These are phyloP conservation scores for Cryptocephalus primarius DNA, from an alignment of 2,888 invertebrate genomes.

Conservation along the genomic window DNA sequence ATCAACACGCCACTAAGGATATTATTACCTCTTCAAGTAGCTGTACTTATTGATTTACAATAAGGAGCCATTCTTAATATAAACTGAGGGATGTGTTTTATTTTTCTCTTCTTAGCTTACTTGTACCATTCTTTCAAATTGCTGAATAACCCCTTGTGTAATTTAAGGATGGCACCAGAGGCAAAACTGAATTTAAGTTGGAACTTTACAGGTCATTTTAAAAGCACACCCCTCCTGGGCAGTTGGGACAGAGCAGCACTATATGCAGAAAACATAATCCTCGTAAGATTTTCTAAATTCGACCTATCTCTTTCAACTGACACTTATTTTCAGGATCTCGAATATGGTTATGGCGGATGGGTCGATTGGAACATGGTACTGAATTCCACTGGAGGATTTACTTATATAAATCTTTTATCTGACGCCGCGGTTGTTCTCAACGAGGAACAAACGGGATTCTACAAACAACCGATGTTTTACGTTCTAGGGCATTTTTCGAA, in stretches of 20 bases:
- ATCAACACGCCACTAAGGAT: too few species aligned
- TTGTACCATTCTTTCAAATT: too few species aligned
- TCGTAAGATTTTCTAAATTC: conserved; percentile 24
- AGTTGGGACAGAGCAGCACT: conserved; percentile 62
- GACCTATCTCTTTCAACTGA: too few species aligned
- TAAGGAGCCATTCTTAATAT: too few species aligned
- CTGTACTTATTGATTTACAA: too few species aligned
- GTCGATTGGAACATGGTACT: conserved; percentile 80
- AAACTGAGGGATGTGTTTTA: too few species aligned
- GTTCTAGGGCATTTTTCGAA: conserved; percentile 60
- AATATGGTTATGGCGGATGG: conserved; percentile 70
- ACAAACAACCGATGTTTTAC: conserved; percentile 81
- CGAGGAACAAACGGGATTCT: conserved; percentile 52
- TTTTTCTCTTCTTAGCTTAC: too few species aligned
- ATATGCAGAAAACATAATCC: conserved; percentile 48
- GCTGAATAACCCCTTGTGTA: too few species aligned
- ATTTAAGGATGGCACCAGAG: too few species aligned
- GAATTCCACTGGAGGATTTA: conserved; percentile 62
- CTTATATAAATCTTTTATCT: conserved; percentile 62
- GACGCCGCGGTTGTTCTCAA: conserved; percentile 65
- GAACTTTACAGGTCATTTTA: background rate
- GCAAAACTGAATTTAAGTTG: too few species aligned
- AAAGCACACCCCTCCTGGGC: conserved; percentile 41
- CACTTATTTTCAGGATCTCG: conserved; percentile 48
- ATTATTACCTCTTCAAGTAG: too few species aligned